These are phyloP conservation scores for Lasioglossum baleicum DNA, from an alignment of 1,140 invertebrate species.

Conservation along the genomic window DNA sequence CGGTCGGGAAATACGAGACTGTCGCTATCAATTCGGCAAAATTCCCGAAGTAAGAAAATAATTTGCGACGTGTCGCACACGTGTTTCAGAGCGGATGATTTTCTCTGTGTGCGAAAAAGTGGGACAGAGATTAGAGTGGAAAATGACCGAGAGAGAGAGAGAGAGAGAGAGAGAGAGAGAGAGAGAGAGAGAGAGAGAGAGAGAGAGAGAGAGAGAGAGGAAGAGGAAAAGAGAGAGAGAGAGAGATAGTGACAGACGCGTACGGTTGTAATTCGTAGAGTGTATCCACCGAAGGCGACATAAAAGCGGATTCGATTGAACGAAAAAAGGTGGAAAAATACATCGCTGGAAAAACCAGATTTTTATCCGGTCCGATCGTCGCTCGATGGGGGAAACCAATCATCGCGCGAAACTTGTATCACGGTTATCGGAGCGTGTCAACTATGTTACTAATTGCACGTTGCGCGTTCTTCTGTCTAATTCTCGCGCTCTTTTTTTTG, in stretches of 20 bases:
- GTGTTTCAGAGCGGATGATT: constrained; percentile 12
- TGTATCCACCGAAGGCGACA: constrained; percentile 24
- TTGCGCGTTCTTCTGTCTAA: background rate
- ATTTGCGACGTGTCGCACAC: too few species aligned
- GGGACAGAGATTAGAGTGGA: background rate
- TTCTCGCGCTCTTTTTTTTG: background rate
- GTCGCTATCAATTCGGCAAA: too few species aligned
- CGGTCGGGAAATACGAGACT: too few species aligned
- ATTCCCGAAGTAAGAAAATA: too few species aligned
- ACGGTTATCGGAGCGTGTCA: background rate
- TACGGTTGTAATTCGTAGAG: constrained; percentile 11
- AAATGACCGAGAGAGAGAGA: background rate
- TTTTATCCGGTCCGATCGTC: constrained; percentile 18
- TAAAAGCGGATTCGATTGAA: constrained; percentile 39
- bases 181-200: too few species aligned
- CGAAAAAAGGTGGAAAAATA: constrained; percentile 32
- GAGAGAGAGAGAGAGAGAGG: background rate
- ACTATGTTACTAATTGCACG: constrained; percentile 6
- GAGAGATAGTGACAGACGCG: background rate
- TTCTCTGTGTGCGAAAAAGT: background rate
- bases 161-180: too few species aligned
- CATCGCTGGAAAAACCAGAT: constrained; percentile 12
- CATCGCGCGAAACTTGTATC: constrained; percentile 13
- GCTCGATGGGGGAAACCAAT: constrained; percentile 29
- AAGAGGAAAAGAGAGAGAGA: too few species aligned